Conservation (phyloP, 1,140 invertebrate species). For the Caerostris extrusa region DNA sequence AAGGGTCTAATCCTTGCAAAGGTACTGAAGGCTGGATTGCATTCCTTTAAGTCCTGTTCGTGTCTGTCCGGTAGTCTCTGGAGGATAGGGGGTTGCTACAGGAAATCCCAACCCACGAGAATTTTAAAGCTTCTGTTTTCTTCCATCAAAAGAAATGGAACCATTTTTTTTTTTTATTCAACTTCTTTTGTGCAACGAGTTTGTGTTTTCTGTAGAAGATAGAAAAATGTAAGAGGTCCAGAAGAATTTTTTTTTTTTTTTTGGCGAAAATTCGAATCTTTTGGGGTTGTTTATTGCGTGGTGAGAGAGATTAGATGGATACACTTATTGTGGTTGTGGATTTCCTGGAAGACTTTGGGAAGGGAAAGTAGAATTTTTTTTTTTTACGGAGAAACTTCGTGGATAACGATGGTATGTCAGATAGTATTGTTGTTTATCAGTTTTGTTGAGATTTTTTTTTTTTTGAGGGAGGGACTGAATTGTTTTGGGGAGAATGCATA, state of each 20-base stretch:
- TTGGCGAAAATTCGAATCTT: neutral
- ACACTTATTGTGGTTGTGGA: slow-evolving; percentile 38
- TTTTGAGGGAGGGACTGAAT: neutral
- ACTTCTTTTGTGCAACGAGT: neutral
- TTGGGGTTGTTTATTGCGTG: neutral
- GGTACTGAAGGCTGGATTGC: slow-evolving; percentile 3
- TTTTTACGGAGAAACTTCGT: neutral
- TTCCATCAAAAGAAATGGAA: slow-evolving; percentile 34
- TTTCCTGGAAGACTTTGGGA: neutral
- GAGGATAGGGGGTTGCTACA: neutral
- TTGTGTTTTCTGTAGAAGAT: neutral
- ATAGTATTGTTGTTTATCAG: neutral
- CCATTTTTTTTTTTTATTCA: neutral
- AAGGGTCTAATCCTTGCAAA: slow-evolving; percentile 53
- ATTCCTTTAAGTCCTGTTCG: slow-evolving; percentile 46
- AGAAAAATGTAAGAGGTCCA: neutral
- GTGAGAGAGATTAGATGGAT: neutral
- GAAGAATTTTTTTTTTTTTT: slow-evolving; percentile 2
- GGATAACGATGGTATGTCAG: neutral
- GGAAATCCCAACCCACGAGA: neutral
- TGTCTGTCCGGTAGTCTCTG: slow-evolving; percentile 8
- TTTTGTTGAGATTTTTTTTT: neutral
- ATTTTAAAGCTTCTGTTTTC: neutral
- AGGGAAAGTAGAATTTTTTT: neutral
- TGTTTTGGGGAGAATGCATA: neutral